Percentiles rank a stretch among this genome's conserved stretches.
Evolutionary conservation across 2,797 vertebrate species (phyloP).

Genomic region (Acropternis orthonyx): DNA sequence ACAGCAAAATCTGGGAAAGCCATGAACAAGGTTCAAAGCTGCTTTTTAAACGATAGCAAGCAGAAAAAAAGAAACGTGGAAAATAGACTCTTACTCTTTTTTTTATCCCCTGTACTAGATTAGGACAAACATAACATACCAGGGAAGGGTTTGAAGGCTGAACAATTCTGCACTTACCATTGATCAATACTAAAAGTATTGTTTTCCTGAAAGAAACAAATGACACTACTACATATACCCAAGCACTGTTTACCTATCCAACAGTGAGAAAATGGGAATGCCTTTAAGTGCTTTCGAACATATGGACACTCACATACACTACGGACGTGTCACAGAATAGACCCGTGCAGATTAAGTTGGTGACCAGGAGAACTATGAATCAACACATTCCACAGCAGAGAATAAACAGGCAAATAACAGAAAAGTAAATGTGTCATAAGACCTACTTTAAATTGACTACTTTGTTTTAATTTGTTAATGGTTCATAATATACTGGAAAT

Average conservation of each 20-base stretch:
- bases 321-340: neutral
- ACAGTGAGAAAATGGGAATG: conserved; percentile 18
- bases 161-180: neutral
- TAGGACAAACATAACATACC: conserved; percentile 46
- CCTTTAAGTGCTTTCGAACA: conserved; percentile 12
- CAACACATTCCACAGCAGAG: conserved; percentile 15
- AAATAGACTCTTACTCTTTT: conserved; percentile 50
- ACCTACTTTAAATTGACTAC: conserved; percentile 15
- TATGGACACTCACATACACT: neutral
- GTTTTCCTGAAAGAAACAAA: conserved; percentile 30
- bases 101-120: neutral
- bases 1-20: conserved; percentile 68
- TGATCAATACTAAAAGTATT: conserved; percentile 39
- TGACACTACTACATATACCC: neutral
- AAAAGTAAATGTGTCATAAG: neutral
- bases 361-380: conserved; percentile 12
- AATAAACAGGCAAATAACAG: conserved; percentile 34
- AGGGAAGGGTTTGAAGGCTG: neutral
- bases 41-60: conserved; percentile 64
- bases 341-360: neutral
- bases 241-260: conserved; percentile 28
- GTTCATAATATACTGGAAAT: conserved; percentile 21
- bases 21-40: conserved; percentile 67
- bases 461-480: conserved; percentile 42
- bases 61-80: conserved; percentile 37